Evolutionary conservation across 2,888 invertebrate species (phyloP), one percentile per base, ranked within the genome.

Genomic region (Pyrgus malvae): DNA sequence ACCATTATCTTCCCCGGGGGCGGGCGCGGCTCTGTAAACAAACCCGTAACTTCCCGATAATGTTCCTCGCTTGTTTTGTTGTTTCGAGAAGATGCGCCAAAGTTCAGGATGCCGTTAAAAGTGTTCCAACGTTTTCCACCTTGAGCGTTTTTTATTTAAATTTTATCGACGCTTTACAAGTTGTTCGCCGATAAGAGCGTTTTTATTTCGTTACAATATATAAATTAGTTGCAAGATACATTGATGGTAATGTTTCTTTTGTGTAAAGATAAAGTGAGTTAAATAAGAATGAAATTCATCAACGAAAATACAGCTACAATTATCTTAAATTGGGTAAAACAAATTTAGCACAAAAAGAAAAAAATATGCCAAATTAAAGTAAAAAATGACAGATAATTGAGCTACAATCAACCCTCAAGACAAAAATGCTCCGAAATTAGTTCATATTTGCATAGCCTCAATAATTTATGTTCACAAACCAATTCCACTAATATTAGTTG

Each of bases 31-130:
- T 66, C 57, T 59, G 71, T 77, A 78, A 80, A 80, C 80, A 80
- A 72, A 77, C 72, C 70, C 69, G 68, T 73, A 76, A 78, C 73
- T 77, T 79, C 70, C 62, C 69, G 68, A 76, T 76, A 67, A 74
- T 75, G 72, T 74, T 62, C 65, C 27, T 21, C 65, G 60, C 68
- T 69, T 70, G 72, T 71, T 72, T 70, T 70, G 72, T 69, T 75
- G 64, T 72, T 74, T 63, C 56, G 48, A 56, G 58, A 46, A 35
- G 17, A 58, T 57, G 51, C 14, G 17, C 16, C 40, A 29, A 33
- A 54, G 46, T 55, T 55, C 19, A 33, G 53, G 16, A 38, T 45
- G 31, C 45, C 37, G 44, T 45, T 53, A 38, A 45, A 50, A 51
- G 35, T 44, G 19, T 48, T 48, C 29, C 37, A 23, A 33, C 31